Base-by-base conservation (phyloP, 1,140 invertebrate species). In the Sminthurinus signatus region DNA sequence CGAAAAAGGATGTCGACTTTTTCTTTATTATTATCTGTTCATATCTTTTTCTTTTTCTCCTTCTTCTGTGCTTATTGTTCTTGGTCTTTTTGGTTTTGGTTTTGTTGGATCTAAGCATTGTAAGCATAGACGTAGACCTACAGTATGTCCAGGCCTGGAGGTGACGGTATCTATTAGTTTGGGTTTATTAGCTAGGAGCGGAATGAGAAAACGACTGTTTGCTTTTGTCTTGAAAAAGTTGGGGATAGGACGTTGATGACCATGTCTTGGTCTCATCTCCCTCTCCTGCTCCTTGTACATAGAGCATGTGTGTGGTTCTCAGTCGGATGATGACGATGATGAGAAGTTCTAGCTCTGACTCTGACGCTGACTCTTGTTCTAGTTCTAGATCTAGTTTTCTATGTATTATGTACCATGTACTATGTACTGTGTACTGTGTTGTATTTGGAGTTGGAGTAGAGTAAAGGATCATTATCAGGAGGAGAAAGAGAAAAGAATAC, bases 151-250 rank as follows among this genome's bases (percentile, higher is more conserved):
- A 43, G 60, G 60, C 57, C 66, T 68, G 61, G 66, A 68, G 66
- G 66, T 68, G 66, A 68, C 66, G 61, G 61, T 63, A 63, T 62
- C 66, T 68, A 68, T 68, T 68, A 68, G 66, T 68, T 67, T 68
- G 66, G 57, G 50, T 68, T 68, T 68, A 68, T 68, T 68, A 68
- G 66, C 57, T 32, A 42, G 55, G 55, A 67, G 65, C 32, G 56
- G 28, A 64, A 60, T 52, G 62, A 61, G 50, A 51, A 68, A 68
- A 68, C 25, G 51, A 64, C 62, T 68, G 67, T 68, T 68, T 68
- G 67, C 67, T 68, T 68, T 68, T 64, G 57, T 62, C 60, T 65
- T 65, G 32, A 66, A n/a, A n/a, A 66, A 66, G 59, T 66, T 61
- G 62, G 19, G 56, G 66, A 60, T 55, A 68, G 64, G 62, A 64